phyloP scores from a whole-genome alignment of 1,140 invertebrate genomes.

The Nebria ingens region DNA sequence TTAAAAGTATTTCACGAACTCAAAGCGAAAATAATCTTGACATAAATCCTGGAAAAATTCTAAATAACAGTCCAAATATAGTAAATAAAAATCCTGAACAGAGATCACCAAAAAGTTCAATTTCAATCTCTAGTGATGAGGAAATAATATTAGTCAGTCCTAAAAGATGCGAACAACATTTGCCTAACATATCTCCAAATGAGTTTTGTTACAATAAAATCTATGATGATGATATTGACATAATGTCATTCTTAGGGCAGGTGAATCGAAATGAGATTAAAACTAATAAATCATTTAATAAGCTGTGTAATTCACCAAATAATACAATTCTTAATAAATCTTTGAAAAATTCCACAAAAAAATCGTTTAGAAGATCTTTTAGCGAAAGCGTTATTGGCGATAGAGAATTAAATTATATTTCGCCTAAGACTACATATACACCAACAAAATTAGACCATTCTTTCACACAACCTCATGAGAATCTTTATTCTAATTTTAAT shows the following conservation, averaged over 20 bases:
- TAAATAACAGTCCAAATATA: neutral
- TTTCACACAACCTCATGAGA: no score
- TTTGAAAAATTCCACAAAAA: neutral
- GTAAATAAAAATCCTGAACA: no score
- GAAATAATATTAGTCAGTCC: no score
- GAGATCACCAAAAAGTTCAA: no score
- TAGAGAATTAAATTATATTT: neutral
- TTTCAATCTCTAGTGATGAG: no score
- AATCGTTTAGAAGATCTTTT: neutral
- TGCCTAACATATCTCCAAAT: no score
- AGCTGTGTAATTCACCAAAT: neutral
- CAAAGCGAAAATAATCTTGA: neutral
- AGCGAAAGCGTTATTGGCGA: neutral
- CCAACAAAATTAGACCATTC: neutral
- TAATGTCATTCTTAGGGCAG: neutral
- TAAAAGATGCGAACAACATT: no score
- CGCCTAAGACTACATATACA: neutral
- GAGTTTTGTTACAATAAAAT: neutral
- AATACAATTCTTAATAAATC: neutral
- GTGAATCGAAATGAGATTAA: neutral
- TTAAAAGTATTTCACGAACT: no score
- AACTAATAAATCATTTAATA: neutral
- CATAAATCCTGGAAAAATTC: neutral
- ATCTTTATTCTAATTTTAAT: no score
- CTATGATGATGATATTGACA: neutral